phyloP scores from a whole-genome alignment of 2,797 vertebrate species.

The Anableps anableps region DNA sequence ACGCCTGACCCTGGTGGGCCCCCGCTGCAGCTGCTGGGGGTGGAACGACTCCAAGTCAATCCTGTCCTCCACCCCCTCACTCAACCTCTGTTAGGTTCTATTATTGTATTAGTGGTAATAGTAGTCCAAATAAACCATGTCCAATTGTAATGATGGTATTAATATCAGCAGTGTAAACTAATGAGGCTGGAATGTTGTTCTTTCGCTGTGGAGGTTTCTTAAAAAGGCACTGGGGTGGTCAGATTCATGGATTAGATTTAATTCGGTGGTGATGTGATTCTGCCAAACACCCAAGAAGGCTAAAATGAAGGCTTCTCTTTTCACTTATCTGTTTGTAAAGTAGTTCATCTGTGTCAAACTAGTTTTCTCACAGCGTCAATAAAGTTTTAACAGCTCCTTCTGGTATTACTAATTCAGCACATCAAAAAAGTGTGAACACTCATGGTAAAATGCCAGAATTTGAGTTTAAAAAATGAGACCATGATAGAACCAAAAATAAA shows the following conservation, averaged over 20 bases:
- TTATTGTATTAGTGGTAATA: conserved; percentile 86
- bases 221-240: conserved; percentile 73
- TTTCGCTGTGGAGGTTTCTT: conserved; percentile 76
- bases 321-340: conserved; percentile 37
- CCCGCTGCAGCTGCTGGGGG: conserved; percentile 72
- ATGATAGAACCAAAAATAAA: not conserved
- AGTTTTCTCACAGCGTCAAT: conserved; percentile 23
- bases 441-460: not conserved
- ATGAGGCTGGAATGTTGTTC: conserved; percentile 79
- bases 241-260: conserved; percentile 77
- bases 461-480: not conserved
- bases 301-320: conserved; percentile 42
- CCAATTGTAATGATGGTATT: conserved; percentile 84
- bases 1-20: conserved; percentile 75
- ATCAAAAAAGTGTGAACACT: conserved; percentile 12
- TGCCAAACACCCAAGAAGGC: conserved; percentile 58
- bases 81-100: conserved; percentile 79
- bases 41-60: conserved; percentile 58
- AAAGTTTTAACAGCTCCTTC: conserved; percentile 24
- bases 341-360: conserved; percentile 22
- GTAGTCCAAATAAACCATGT: conserved; percentile 84
- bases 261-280: conserved; percentile 68
- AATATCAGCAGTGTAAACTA: conserved; percentile 81
- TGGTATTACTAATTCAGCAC: conserved; percentile 44
- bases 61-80: conserved; percentile 49